These are phyloP conservation scores for Busseola fusca DNA, from an alignment of 2,888 invertebrate genomes.

Conservation along the genomic window DNA sequence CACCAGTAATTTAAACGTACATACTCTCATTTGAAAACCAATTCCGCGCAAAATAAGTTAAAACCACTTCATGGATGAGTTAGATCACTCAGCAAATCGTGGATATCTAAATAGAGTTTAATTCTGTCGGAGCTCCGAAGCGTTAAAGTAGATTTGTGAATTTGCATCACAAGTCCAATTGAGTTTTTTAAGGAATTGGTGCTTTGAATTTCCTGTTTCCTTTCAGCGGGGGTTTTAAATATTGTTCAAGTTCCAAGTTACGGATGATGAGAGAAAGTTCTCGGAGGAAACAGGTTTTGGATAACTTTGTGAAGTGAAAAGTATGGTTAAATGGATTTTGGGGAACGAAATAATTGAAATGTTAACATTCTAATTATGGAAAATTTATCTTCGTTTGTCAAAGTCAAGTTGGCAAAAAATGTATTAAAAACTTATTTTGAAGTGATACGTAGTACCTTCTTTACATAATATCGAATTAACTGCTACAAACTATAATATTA, in stretches of 20 bases:
- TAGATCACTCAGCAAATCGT: slow-evolving; percentile 64
- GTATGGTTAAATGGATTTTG: slow-evolving; percentile 5
- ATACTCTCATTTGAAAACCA: slow-evolving; percentile 55
- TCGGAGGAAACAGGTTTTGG: slow-evolving; percentile 7
- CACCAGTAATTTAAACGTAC: slow-evolving; percentile 55
- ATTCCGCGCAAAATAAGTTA: slow-evolving; percentile 59
- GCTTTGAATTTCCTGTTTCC: slow-evolving; percentile 46
- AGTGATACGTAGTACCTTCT: neutral
- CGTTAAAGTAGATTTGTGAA: slow-evolving; percentile 63
- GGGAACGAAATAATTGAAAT: neutral
- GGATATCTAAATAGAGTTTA: slow-evolving; percentile 69
- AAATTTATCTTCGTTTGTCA: neutral
- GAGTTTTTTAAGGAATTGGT: slow-evolving; percentile 61
- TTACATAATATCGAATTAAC: neutral
- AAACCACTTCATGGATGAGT: slow-evolving; percentile 60
- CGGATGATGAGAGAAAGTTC: slow-evolving; percentile 10
- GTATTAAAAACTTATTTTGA: neutral
- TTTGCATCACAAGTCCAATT: slow-evolving; percentile 66
- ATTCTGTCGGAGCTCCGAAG: slow-evolving; percentile 61
- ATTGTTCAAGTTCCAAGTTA: slow-evolving; percentile 40
- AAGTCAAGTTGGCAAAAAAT: neutral
- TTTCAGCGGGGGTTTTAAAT: slow-evolving; percentile 41
- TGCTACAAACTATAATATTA: neutral
- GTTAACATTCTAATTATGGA: slow-evolving; percentile 3
- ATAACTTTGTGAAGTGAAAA: slow-evolving; percentile 36